Base-by-base conservation (phyloP, 2,888 invertebrate genomes). In the Arctia plantaginis region DNA sequence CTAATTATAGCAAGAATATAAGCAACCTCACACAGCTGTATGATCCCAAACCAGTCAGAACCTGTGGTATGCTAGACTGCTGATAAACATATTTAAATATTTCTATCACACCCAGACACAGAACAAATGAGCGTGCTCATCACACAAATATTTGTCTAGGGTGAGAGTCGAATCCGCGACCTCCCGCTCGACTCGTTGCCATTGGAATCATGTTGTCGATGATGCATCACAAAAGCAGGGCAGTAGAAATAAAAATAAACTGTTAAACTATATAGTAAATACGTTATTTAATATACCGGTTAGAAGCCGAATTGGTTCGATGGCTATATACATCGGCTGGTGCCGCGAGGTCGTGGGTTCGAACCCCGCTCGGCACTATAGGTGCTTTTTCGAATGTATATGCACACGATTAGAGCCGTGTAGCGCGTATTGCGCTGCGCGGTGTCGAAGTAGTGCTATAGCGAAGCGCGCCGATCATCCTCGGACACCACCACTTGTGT, bases 371-470 rank as follows among this genome's bases (percentile, higher is more conserved):
- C 23, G 39, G 18, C 47, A n/a, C 0, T 0, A 10, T 1, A 20
- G 23, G 35, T 10, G 23, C 35, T 69, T 70, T 80, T 78, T 74
- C 65, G 30, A 23, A 35, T 44, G 27, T 67, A 23, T 72, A 18
- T 83, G 93, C 92, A 92, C 92, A 89, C 92, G 81, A 93, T 93
- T 93, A 93, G 93, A 93, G 90, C 94, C 93, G 88, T 84, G 80
- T 79, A 81, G 85, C 79, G 88, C 82, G 27, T 15, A 27, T 51
- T 91, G 86, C 86, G 84, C 86, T 83, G 76, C 78, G 81, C 87
- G 93, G 94, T 93, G 94, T 94, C 94, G 93, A 91, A 89, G 90
- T 90, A 77, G 90, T 93, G 94, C 94, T 59, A 94, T 33, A 94
- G 66, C 69, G 81, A 81, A 71, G 87, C 41, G 85, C 41, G 85